These are phyloP conservation scores for Plebejus anna DNA, from an alignment of 2,888 invertebrate species.

Conservation along the genomic window DNA sequence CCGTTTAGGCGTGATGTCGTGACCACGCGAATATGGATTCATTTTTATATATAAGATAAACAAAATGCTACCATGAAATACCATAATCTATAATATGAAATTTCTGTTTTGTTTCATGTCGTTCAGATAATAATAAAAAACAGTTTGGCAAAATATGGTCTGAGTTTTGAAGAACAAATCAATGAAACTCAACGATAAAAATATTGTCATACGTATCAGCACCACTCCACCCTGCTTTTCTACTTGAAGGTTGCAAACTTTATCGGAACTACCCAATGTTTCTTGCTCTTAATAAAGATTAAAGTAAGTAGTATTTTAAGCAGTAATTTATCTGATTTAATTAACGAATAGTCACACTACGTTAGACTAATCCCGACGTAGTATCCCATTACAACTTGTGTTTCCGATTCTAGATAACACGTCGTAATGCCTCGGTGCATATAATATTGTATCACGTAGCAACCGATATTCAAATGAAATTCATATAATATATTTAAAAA, in stretches of 20 bases:
- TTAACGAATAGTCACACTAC: conserved; percentile 4
- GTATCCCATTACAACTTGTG: conserved; percentile 14
- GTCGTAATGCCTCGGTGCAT: not conserved
- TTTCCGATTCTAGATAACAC: conserved; percentile 18
- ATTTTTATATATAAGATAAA: too few species aligned
- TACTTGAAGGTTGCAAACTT: not conserved
- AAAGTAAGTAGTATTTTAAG: not conserved
- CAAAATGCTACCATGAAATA: too few species aligned
- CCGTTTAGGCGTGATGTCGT: too few species aligned
- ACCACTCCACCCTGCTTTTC: too few species aligned
- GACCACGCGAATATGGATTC: too few species aligned
- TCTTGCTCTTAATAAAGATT: not conserved
- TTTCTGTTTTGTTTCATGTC: too few species aligned
- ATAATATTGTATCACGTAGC: not conserved
- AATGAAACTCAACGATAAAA: too few species aligned
- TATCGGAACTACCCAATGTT: not conserved
- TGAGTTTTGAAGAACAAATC: too few species aligned
- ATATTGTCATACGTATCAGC: too few species aligned
- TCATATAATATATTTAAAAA: not conserved
- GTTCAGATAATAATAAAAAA: too few species aligned
- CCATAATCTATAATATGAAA: too few species aligned
- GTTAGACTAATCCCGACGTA: conserved; percentile 2
- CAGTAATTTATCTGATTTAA: conserved; percentile 8
- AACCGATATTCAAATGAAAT: not conserved
- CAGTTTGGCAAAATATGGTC: too few species aligned